Percentiles rank a stretch among this genome's conserved stretches.
Conservation (phyloP, 2,888 invertebrate species). For the Allygus modestus region DNA sequence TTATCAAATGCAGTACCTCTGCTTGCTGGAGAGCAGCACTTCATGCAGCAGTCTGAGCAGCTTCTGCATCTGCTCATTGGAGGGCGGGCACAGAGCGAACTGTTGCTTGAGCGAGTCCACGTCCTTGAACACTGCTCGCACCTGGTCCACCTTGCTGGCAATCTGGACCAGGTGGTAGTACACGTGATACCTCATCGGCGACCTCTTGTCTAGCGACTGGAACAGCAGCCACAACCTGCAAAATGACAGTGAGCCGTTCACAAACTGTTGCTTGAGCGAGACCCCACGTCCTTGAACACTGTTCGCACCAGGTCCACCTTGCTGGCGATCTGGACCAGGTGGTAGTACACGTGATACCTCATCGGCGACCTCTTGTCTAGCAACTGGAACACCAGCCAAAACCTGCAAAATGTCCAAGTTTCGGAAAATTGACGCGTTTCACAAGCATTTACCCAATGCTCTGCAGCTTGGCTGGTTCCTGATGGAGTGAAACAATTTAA, state of each 20-base stretch:
- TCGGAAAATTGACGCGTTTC: too few relatives aligned
- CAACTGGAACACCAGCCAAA: constrained; percentile 96
- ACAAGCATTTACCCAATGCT: not conserved
- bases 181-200: constrained; percentile 92
- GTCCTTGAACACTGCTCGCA: constrained; percentile 90
- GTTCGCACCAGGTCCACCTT: constrained; percentile 91
- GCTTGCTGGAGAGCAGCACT: constrained; percentile 90
- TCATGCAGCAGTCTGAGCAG: constrained; percentile 92
- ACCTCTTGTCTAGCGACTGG: constrained; percentile 91
- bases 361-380: constrained; percentile 89
- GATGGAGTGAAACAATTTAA: too few relatives aligned
- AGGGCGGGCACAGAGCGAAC: constrained; percentile 87
- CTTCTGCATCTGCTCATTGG: constrained; percentile 94
- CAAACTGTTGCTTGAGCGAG: constrained; percentile 88
- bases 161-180: constrained; percentile 95
- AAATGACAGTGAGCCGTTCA: constrained; percentile 70
- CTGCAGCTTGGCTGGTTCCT: not conserved
- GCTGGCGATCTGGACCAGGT: constrained; percentile 92
- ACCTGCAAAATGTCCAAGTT: too few relatives aligned
- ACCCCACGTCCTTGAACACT: constrained; percentile 91
- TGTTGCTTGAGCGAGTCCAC: constrained; percentile 90
- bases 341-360: constrained; percentile 96
- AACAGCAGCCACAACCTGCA: constrained; percentile 93
- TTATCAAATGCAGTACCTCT: too few relatives aligned
- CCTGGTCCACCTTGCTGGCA: constrained; percentile 91